phyloP scores from a whole-genome alignment of 1,140 invertebrate genomes.

The Parapsyche elsis region DNA sequence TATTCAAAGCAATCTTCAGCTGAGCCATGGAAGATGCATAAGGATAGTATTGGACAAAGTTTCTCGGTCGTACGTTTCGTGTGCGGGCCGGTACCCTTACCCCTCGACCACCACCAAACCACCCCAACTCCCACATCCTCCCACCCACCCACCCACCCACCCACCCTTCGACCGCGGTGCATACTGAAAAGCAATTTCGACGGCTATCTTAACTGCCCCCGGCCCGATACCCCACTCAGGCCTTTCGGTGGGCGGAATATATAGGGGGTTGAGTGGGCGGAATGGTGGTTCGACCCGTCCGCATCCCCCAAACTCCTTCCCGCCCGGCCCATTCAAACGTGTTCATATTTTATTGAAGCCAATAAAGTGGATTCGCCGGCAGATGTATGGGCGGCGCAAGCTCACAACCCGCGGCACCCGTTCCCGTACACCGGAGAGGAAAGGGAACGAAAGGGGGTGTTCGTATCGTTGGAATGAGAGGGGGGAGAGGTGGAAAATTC shows the following conservation, averaged over 20 bases:
- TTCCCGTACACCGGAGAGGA: slow-evolving; percentile 50
- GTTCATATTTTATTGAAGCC: slow-evolving; percentile 71
- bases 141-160: slow-evolving; percentile 37
- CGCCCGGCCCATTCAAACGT: slow-evolving; percentile 65
- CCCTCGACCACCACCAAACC: slow-evolving; percentile 31
- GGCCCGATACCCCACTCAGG: slow-evolving; percentile 54
- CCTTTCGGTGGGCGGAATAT: slow-evolving; percentile 36
- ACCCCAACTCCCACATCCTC: not conserved
- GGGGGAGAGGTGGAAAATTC: slow-evolving; percentile 57
- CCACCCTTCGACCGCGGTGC: slow-evolving; percentile 50
- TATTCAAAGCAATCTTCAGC: slow-evolving; percentile 45
- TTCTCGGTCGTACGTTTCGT: slow-evolving; percentile 32
- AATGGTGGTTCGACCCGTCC: slow-evolving; percentile 55
- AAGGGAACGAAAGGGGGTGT: slow-evolving; percentile 58
- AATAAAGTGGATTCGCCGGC: slow-evolving; percentile 69
- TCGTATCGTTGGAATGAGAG: slow-evolving; percentile 61
- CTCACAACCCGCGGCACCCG: slow-evolving; percentile 34
- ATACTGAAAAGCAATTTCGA: slow-evolving; percentile 57
- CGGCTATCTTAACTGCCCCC: slow-evolving; percentile 61
- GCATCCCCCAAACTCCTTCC: slow-evolving; percentile 18
- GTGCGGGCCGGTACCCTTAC: not conserved
- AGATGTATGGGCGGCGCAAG: slow-evolving; percentile 52
- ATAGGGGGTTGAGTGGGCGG: slow-evolving; percentile 56
- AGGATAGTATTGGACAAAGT: slow-evolving; percentile 47
- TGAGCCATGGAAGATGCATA: slow-evolving; percentile 45